These are phyloP conservation scores for Erebia palarica DNA, from an alignment of 2,888 invertebrate genomes.

Conservation along the genomic window DNA sequence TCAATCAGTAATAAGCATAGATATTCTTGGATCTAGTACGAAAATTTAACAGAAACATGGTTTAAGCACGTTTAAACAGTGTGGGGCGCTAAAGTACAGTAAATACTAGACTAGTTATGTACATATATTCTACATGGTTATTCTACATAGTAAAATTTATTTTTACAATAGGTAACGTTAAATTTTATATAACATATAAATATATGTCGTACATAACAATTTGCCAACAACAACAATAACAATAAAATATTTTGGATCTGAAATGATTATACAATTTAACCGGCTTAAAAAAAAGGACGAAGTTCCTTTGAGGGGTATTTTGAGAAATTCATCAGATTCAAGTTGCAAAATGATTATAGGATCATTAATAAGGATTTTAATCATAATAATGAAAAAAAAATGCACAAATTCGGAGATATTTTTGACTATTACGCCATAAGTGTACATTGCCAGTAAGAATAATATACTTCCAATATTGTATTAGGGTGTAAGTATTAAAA, in stretches of 20 bases:
- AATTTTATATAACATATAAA: not conserved
- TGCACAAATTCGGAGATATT: constrained; percentile 45
- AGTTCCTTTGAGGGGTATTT: not conserved
- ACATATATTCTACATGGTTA: no score
- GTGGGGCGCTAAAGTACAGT: no score
- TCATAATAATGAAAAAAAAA: constrained; percentile 18
- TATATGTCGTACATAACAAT: not conserved
- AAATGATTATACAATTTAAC: no score
- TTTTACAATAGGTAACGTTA: no score
- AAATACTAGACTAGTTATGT: no score
- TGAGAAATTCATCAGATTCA: not conserved
- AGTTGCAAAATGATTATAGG: constrained; percentile 8
- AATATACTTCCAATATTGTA: constrained; percentile 50
- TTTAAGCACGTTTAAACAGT: no score
- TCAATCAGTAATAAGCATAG: no score
- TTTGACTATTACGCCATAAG: constrained; percentile 44
- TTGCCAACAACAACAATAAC: no score
- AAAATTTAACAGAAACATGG: no score
- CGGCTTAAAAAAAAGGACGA: not conserved
- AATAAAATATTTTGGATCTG: no score
- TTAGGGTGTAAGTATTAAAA: constrained; percentile 51
- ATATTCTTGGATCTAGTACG: no score
- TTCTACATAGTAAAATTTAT: no score
- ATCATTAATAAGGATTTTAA: not conserved
- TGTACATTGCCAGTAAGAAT: constrained; percentile 52